Evolutionary conservation across 35 echinoderm and acorn worm species (phyloP).

Genomic region (Diadema setosum): DNA sequence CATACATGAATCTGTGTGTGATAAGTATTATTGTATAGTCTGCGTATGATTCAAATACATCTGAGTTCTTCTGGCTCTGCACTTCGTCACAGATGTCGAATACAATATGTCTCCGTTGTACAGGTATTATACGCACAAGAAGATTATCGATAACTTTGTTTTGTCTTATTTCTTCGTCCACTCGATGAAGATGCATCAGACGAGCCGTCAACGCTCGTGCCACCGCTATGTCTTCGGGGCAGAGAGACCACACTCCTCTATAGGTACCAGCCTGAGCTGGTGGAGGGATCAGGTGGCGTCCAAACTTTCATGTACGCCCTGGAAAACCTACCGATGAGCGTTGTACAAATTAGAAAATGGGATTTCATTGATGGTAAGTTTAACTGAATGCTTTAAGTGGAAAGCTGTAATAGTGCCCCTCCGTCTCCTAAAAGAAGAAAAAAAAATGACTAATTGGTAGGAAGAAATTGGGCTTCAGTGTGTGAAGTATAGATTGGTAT

Average conservation of each 20-base stretch:
- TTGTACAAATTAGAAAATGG: slow-evolving; percentile 1
- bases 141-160: no score
- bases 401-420: background rate
- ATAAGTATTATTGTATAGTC: no score
- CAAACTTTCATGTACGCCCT: background rate
- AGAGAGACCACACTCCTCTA: slow-evolving; percentile 24
- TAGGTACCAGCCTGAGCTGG: background rate
- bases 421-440: background rate
- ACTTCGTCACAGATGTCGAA: no score
- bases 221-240: background rate
- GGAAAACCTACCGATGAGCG: background rate
- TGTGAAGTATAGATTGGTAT: no score
- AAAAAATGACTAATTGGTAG: background rate
- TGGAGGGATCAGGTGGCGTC: background rate
- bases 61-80: no score
- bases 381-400: background rate
- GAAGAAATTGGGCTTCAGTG: background rate
- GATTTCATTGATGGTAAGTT: background rate
- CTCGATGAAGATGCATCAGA: background rate
- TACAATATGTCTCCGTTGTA: no score
- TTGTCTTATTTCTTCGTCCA: background rate
- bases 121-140: no score
- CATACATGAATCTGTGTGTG: no score
- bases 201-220: background rate
- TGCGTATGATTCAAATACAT: no score